phyloP scores from a whole-genome alignment of 1,140 invertebrate genomes.

The Hesperophylax magnus region DNA sequence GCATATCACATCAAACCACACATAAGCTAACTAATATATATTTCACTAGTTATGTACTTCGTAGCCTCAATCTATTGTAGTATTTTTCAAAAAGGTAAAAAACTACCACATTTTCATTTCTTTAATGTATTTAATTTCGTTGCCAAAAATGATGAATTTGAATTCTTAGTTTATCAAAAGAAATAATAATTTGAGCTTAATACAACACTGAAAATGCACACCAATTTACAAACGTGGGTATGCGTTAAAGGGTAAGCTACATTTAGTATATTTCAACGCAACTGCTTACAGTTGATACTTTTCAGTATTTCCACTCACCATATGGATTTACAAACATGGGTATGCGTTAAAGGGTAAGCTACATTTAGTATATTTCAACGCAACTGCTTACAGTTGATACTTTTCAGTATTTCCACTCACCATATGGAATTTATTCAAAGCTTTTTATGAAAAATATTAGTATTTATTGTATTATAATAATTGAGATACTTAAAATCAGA shows the following conservation, averaged over 20 bases:
- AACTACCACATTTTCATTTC: slow-evolving; percentile 16
- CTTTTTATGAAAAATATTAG: no score
- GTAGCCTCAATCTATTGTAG: not conserved
- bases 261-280: no score
- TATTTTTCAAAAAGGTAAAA: slow-evolving; percentile 4
- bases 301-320: no score
- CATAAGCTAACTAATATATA: slow-evolving; percentile 54
- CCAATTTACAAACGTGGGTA: not conserved
- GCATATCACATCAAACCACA: slow-evolving; percentile 59
- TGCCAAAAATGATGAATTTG: slow-evolving; percentile 28
- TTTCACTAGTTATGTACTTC: slow-evolving; percentile 39
- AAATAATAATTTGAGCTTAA: slow-evolving; percentile 4
- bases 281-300: no score
- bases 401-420: no score
- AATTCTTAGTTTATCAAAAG: slow-evolving; percentile 11
- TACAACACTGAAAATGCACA: not conserved
- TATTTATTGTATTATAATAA: not conserved
- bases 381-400: no score
- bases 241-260: no score
- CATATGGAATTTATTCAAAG: no score
- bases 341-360: no score
- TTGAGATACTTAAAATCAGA: not conserved
- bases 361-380: no score
- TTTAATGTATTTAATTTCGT: slow-evolving; percentile 31
- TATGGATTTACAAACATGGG: not conserved